These are phyloP conservation scores for Lysiphlebus fabarum DNA, from an alignment of 1,140 invertebrate species.

Conservation along the genomic window DNA sequence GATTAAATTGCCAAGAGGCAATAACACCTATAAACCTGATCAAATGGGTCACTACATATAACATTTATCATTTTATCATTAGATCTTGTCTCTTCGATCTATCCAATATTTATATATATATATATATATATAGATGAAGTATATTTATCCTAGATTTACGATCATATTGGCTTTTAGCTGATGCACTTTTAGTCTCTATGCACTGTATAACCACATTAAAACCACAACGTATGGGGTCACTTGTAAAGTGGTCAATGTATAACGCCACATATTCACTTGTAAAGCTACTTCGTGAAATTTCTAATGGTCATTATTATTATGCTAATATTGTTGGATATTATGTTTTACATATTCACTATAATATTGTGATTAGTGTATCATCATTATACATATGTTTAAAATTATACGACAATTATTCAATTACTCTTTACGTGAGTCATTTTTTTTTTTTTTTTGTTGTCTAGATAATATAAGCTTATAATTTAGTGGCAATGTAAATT, in stretches of 20 bases:
- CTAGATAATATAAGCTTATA: no score
- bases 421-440: no score
- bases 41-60: no score
- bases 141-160: no score
- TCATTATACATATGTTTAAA: no score
- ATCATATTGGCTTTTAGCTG: constrained; percentile 22
- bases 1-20: no score
- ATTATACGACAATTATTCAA: no score
- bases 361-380: no score
- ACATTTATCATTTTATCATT: background rate
- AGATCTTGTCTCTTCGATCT: background rate
- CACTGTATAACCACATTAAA: constrained; percentile 18
- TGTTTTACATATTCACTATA: no score
- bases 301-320: constrained; percentile 25
- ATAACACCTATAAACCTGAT: no score
- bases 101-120: background rate
- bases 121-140: background rate
- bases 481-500: no score
- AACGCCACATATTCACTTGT: constrained; percentile 20
- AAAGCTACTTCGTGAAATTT: constrained; percentile 19
- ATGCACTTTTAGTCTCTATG: constrained; percentile 13
- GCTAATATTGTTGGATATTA: background rate
- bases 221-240: constrained; percentile 25
- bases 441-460: no score
- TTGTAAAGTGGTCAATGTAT: constrained; percentile 26